Evolutionary conservation across 2,888 invertebrate species (phyloP).

Genomic region (Dicranocentrus wangi): DNA sequence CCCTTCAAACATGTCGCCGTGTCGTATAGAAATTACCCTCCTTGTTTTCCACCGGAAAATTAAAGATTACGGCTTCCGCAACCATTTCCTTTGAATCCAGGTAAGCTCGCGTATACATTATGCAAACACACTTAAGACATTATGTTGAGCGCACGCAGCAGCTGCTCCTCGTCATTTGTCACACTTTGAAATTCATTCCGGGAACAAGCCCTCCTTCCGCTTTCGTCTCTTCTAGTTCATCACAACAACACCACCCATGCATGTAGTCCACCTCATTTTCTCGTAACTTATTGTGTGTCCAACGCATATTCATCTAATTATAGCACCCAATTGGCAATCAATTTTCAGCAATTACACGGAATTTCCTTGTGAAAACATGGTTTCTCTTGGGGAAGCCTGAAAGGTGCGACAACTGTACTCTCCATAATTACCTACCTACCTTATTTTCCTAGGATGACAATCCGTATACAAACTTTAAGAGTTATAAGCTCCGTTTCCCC

Average conservation of each 20-base stretch:
- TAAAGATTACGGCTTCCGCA: slow-evolving; percentile 34
- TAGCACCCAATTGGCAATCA: slow-evolving; percentile 38
- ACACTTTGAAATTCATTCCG: slow-evolving; percentile 16
- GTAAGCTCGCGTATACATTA: not conserved
- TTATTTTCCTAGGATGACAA: too few species aligned
- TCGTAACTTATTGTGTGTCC: not conserved
- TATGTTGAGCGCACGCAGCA: not conserved
- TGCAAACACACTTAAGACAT: not conserved
- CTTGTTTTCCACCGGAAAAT: not conserved
- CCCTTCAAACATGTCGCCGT: not conserved
- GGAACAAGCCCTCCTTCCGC: not conserved
- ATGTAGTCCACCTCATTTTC: not conserved
- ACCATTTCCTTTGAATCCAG: not conserved
- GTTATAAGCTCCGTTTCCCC: too few species aligned
- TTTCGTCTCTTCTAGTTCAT: not conserved
- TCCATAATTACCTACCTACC: too few species aligned
- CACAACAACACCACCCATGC: too few species aligned
- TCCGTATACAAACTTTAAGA: too few species aligned
- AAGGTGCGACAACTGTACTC: too few species aligned
- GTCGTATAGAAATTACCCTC: not conserved
- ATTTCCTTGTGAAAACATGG: too few species aligned
- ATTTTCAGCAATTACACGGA: slow-evolving; percentile 49
- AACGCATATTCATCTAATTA: slow-evolving; percentile 28
- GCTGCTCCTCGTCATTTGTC: slow-evolving; percentile 21
- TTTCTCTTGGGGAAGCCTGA: too few species aligned